Conservation (phyloP, 1,140 invertebrate genomes). For the Drosophila tani region DNA sequence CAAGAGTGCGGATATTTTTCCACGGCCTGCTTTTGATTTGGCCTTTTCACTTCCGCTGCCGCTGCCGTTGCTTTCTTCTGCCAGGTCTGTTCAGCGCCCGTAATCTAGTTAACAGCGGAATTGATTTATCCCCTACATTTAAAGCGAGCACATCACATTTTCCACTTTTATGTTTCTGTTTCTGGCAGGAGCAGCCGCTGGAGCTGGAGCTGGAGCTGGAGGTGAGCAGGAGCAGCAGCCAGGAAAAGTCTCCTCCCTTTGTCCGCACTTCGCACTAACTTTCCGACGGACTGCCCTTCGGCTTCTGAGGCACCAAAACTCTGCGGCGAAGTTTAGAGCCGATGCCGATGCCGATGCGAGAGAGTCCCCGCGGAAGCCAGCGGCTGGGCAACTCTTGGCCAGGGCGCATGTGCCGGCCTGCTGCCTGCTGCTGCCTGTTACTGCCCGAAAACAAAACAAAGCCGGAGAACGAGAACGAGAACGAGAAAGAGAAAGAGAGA, state of each 20-base stretch:
- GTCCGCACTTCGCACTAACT: conserved; percentile 46
- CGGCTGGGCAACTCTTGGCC: conserved; percentile 7
- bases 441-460: conserved; percentile 73
- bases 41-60: conserved; percentile 24
- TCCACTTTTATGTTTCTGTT: conserved; percentile 28
- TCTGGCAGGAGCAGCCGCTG: conserved; percentile 25
- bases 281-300: conserved; percentile 65
- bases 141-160: conserved; percentile 40
- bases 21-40: conserved; percentile 34
- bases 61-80: neutral
- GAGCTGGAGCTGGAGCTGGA: conserved; percentile 5
- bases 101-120: conserved; percentile 35
- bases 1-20: conserved; percentile 57
- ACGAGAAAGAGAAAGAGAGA: conserved; percentile 20
- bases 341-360: conserved; percentile 28
- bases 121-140: conserved; percentile 39
- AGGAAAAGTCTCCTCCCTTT: conserved; percentile 41
- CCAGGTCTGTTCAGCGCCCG: conserved; percentile 23
- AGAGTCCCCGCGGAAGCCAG: conserved; percentile 7
- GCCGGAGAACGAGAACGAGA: conserved; percentile 22
- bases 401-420: conserved; percentile 61
- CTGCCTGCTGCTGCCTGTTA: conserved; percentile 36
- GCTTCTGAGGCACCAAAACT: conserved; percentile 69
- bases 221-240: conserved; percentile 30
- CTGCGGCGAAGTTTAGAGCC: conserved; percentile 73